These are phyloP conservation scores for Chydorus sphaericus DNA, from an alignment of 2,888 invertebrate species.

Conservation along the genomic window DNA sequence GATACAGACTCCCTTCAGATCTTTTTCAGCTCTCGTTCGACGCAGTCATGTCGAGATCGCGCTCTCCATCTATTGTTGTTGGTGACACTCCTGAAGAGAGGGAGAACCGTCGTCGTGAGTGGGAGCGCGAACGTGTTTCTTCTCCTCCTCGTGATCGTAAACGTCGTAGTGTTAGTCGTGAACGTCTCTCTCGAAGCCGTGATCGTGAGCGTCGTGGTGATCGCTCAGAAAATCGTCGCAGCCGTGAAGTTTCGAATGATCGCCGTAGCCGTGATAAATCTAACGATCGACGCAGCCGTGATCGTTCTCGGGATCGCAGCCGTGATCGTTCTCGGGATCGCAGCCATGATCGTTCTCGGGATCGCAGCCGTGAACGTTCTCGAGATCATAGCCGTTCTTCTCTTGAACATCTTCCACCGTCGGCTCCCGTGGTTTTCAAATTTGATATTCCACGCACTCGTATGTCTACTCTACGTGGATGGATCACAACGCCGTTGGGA, in stretches of 20 bases:
- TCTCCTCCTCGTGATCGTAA: neutral
- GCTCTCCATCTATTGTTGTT: neutral
- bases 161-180: neutral
- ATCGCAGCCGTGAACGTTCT: neutral
- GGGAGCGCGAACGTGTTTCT: too few relatives aligned
- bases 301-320: neutral
- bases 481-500: neutral
- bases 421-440: too few relatives aligned
- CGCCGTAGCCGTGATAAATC: neutral
- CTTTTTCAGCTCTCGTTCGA: conserved; percentile 2
- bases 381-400: neutral
- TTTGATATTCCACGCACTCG: too few relatives aligned
- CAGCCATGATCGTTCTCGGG: neutral
- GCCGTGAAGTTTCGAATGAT: neutral
- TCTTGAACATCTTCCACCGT: too few relatives aligned
- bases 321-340: neutral
- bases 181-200: neutral
- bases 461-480: neutral
- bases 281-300: neutral
- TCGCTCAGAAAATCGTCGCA: neutral
- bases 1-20: neutral
- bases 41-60: neutral
- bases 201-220: neutral
- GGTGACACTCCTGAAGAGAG: neutral
- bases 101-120: too few relatives aligned